Conservation (phyloP, 2,113 vertebrate genomes). For the Pipra filicauda region DNA sequence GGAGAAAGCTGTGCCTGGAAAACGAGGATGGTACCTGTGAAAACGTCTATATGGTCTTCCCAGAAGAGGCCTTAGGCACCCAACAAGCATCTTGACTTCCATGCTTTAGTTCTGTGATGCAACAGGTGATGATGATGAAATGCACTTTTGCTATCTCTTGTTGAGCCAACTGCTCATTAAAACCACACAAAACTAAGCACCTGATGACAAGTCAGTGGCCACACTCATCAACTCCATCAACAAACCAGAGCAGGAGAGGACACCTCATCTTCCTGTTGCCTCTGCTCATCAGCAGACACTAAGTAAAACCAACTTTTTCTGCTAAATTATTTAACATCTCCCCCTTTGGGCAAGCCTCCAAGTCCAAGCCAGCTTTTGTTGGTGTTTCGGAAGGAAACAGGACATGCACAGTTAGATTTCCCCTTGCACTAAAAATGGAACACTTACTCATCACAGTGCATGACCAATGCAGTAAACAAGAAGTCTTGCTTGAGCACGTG, state of each 20-base stretch:
- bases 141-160: not conserved
- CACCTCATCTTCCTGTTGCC: not conserved
- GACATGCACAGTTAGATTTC: not conserved
- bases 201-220: not conserved
- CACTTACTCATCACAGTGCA: not conserved
- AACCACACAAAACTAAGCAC: not conserved
- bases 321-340: not conserved
- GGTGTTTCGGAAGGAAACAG: not conserved
- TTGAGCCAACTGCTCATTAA: not conserved
- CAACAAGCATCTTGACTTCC: not conserved
- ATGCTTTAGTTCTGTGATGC: not conserved
- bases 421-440: not conserved
- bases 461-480: not conserved
- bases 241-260: not conserved
- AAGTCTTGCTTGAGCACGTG: not conserved
- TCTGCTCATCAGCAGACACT: not conserved
- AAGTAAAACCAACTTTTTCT: not conserved
- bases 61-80: not conserved
- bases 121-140: not conserved
- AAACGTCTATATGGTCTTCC: not conserved
- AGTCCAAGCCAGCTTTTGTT: not conserved
- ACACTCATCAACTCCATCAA: not conserved
- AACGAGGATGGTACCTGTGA: not conserved
- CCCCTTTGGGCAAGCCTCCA: not conserved
- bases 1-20: conserved; percentile 10